A percentile compares a stretch with the other conserved stretches of the same genome.
Evolutionary conservation across 2,797 vertebrate genomes (phyloP).

Genomic region (Myripristis jacobus): DNA sequence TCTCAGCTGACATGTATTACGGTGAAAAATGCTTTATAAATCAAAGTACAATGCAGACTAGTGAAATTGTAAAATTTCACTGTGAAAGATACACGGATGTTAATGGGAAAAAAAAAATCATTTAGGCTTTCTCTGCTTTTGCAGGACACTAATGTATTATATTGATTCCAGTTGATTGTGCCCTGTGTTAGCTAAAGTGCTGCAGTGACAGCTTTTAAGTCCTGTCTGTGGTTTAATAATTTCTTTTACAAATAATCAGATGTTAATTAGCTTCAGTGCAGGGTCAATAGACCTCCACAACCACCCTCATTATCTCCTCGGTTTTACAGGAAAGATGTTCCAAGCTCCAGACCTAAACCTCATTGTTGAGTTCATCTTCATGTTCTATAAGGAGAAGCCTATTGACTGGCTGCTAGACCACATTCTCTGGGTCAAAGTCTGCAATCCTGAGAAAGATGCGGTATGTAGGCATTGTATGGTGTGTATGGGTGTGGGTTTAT

Average conservation of each 20-base stretch:
- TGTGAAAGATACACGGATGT: neutral
- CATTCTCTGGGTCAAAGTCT: conserved; percentile 99
- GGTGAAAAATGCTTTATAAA: neutral
- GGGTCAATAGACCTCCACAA: conserved; percentile 15
- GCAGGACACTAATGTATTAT: neutral
- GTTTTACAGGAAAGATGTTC: conserved; percentile 96
- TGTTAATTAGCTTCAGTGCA: conserved; percentile 20
- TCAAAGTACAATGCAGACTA: neutral
- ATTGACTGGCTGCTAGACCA: conserved; percentile 99
- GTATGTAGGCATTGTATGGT: conserved; percentile 78
- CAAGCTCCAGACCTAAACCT: conserved; percentile 97
- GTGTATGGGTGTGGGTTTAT: neutral
- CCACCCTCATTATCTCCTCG: neutral
- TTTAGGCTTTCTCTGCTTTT: neutral
- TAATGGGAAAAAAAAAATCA: neutral
- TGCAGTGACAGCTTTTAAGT: neutral
- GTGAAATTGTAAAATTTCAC: neutral
- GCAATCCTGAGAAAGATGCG: conserved; percentile 98
- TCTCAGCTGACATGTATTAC: neutral
- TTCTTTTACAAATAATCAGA: conserved; percentile 10
- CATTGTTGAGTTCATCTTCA: conserved; percentile 99
- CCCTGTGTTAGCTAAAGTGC: conserved; percentile 1
- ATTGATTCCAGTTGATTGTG: neutral
- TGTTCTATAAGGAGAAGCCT: conserved; percentile 99
- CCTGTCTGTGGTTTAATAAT: conserved; percentile 18